phyloP scores from a whole-genome alignment of 2,113 vertebrate genomes.

The Tupaia chinensis region DNA sequence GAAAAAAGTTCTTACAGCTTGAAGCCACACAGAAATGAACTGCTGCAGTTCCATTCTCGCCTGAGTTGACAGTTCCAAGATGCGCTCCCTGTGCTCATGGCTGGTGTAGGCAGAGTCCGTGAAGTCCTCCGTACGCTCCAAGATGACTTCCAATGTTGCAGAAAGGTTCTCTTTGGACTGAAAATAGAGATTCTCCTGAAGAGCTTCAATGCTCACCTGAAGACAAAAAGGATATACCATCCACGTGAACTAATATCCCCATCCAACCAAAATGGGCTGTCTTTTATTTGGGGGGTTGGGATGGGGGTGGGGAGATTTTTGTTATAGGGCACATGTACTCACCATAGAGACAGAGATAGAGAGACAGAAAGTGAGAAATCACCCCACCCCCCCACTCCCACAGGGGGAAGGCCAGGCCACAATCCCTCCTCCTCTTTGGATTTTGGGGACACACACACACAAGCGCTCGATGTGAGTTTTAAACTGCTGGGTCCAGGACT shows the following conservation, averaged over 20 bases:
- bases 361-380: too few species aligned
- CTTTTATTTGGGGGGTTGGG: neutral
- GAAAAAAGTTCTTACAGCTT: slow-evolving; percentile 91
- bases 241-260: neutral
- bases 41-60: slow-evolving; percentile 93
- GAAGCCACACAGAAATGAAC: slow-evolving; percentile 93
- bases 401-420: too few species aligned
- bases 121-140: slow-evolving; percentile 97
- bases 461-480: too few species aligned
- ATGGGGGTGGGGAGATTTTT: too few species aligned
- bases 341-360: too few species aligned
- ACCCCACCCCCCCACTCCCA: too few species aligned
- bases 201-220: slow-evolving; percentile 93
- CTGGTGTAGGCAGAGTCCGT: slow-evolving; percentile 98
- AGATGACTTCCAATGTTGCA: slow-evolving; percentile 91
- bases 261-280: neutral
- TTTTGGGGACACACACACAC: too few species aligned
- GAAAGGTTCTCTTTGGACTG: slow-evolving; percentile 91
- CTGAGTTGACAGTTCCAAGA: slow-evolving; percentile 94
- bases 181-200: slow-evolving; percentile 93
- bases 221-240: slow-evolving; percentile 24
- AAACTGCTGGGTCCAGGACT: too few species aligned
- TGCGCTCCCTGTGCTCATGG: slow-evolving; percentile 96
- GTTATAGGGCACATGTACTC: too few species aligned
- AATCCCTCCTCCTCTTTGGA: too few species aligned